phyloP scores from a whole-genome alignment of 2,888 invertebrate species.

The Drosophila mercatorum region DNA sequence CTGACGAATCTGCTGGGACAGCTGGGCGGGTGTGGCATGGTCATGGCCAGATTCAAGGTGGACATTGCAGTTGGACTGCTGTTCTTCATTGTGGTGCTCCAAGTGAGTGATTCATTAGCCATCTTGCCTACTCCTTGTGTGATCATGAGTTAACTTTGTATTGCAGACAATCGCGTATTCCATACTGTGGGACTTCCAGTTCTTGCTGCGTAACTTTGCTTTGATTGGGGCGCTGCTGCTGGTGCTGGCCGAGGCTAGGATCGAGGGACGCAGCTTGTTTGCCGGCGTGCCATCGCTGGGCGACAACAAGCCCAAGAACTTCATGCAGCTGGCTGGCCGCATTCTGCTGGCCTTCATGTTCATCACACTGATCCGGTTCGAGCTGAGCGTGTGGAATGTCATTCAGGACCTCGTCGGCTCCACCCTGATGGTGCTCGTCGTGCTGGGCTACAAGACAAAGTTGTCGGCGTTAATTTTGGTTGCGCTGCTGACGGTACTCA shows the following conservation, averaged over 20 bases:
- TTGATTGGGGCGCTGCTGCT: constrained; percentile 98
- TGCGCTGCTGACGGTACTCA: constrained; percentile 93
- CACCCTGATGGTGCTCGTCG: constrained; percentile 97
- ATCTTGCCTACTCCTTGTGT: not conserved
- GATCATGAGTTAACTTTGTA: not conserved
- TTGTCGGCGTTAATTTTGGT: constrained; percentile 97
- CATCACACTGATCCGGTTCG: constrained; percentile 96
- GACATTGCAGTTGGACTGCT: constrained; percentile 95
- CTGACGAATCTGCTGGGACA: constrained; percentile 98
- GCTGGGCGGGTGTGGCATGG: constrained; percentile 98
- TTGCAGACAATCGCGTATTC: constrained; percentile 95
- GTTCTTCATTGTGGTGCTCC: constrained; percentile 97
- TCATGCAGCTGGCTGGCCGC: constrained; percentile 97
- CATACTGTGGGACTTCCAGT: constrained; percentile 99
- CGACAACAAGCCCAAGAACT: constrained; percentile 98
- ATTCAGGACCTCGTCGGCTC: constrained; percentile 97
- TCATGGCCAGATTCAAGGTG: constrained; percentile 95
- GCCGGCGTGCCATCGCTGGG: constrained; percentile 96
- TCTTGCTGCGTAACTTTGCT: constrained; percentile 97
- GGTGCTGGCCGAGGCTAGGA: constrained; percentile 97
- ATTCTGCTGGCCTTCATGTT: constrained; percentile 99
- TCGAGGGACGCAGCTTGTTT: constrained; percentile 96
- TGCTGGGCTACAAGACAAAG: constrained; percentile 99
- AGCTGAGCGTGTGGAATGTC: constrained; percentile 95
- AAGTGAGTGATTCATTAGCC: constrained; percentile 87